Percentiles rank a stretch among this genome's conserved stretches.
Evolutionary conservation across 2,113 vertebrate species (phyloP).

Genomic region (Indicator maculatus): DNA sequence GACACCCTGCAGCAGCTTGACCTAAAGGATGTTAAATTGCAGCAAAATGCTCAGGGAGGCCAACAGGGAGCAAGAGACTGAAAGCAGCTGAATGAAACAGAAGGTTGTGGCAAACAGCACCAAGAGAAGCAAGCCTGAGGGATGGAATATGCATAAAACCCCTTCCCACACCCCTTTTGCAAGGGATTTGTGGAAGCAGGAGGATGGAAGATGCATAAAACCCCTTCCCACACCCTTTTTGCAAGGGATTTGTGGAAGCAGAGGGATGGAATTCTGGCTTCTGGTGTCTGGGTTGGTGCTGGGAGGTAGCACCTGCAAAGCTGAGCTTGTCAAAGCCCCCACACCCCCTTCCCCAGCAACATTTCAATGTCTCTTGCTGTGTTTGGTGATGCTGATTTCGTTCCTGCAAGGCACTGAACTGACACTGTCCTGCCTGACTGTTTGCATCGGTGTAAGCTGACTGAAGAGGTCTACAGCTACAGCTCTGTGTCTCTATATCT

Average conservation of each 20-base stretch:
- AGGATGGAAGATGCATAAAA: background rate
- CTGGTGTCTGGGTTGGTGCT: background rate
- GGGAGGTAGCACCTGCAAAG: background rate
- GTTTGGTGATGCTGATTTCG: background rate
- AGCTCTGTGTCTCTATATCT: background rate
- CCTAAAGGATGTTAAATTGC: background rate
- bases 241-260: background rate
- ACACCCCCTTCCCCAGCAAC: background rate
- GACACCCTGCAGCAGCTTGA: background rate
- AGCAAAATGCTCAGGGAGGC: background rate
- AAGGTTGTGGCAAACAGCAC: background rate
- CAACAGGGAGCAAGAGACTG: background rate
- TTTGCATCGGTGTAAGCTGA: background rate
- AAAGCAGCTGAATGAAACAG: background rate
- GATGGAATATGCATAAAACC: background rate
- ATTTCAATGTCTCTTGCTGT: background rate
- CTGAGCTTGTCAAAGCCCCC: background rate
- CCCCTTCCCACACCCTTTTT: background rate
- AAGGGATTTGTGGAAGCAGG: background rate
- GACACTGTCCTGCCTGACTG: background rate
- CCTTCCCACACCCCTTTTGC: background rate
- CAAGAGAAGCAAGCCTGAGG: background rate
- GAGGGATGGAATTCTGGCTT: background rate
- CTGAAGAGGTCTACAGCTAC: background rate
- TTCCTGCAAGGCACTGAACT: background rate